Conservation (phyloP, 2,888 invertebrate genomes). For the Eutolmus rufibarbis region DNA sequence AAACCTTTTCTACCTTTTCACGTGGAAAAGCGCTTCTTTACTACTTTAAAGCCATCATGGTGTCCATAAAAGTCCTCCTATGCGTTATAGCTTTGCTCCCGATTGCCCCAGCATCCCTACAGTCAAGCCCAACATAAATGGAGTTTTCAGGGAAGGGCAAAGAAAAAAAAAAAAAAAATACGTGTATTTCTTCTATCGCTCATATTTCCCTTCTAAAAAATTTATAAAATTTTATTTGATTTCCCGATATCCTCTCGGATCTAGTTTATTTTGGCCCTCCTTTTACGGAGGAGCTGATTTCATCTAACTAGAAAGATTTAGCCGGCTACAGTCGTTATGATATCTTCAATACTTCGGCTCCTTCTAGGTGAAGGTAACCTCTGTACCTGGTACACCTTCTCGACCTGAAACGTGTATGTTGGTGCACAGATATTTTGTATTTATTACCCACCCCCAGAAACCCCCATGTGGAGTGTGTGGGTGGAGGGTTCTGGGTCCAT, state of each 20-base stretch:
- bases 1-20: neutral
- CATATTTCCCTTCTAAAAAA: neutral
- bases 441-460: neutral
- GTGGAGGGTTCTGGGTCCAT: neutral
- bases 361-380: neutral
- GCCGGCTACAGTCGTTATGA: neutral
- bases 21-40: neutral
- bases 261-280: neutral
- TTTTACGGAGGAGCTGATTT: neutral
- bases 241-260: neutral
- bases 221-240: neutral
- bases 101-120: neutral
- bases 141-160: neutral
- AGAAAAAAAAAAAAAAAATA: neutral
- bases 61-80: neutral
- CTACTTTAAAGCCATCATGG: neutral
- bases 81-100: neutral
- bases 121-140: neutral
- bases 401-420: neutral
- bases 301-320: slow-evolving; percentile 4
- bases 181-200: neutral
- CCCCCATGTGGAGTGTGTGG: neutral
- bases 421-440: neutral
- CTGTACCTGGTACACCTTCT: neutral
- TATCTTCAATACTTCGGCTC: neutral